phyloP scores from a whole-genome alignment of 2,888 invertebrate species.

The Cephalotes varians region DNA sequence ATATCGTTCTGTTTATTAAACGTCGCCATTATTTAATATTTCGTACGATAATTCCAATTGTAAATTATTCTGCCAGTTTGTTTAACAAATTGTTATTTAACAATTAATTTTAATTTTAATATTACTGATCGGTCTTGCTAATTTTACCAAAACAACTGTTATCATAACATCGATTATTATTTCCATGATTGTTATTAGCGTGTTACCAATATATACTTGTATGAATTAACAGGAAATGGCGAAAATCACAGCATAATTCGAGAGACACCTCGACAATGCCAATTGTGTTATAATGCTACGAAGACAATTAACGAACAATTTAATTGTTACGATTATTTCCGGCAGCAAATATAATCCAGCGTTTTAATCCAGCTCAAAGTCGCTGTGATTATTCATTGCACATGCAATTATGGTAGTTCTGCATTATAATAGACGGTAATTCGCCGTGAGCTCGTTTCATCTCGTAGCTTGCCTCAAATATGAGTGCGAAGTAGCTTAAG shows the following conservation, averaged over 20 bases:
- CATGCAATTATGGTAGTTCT: conserved; percentile 14
- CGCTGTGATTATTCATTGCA: conserved; percentile 13
- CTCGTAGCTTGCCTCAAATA: neutral
- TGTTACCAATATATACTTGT: neutral
- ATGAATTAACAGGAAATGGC: neutral
- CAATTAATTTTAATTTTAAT: neutral
- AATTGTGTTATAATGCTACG: neutral
- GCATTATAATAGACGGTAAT: neutral
- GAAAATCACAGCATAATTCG: neutral
- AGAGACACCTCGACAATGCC: neutral
- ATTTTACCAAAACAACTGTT: conserved; percentile 2
- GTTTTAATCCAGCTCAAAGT: conserved; percentile 6
- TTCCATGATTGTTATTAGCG: neutral
- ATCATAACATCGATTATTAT: neutral
- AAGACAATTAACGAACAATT: conserved; percentile 25
- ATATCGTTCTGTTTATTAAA: neutral
- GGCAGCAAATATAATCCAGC: neutral
- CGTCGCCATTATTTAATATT: neutral
- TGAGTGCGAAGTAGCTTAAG: conserved; percentile 14
- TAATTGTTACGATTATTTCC: conserved; percentile 17
- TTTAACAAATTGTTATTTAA: neutral
- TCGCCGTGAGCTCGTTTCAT: conserved; percentile 2
- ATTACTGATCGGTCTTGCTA: neutral
- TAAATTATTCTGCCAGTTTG: neutral
- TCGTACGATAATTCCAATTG: neutral